Conservation (phyloP, 2,888 invertebrate species). For the Xylota sylvarum region DNA sequence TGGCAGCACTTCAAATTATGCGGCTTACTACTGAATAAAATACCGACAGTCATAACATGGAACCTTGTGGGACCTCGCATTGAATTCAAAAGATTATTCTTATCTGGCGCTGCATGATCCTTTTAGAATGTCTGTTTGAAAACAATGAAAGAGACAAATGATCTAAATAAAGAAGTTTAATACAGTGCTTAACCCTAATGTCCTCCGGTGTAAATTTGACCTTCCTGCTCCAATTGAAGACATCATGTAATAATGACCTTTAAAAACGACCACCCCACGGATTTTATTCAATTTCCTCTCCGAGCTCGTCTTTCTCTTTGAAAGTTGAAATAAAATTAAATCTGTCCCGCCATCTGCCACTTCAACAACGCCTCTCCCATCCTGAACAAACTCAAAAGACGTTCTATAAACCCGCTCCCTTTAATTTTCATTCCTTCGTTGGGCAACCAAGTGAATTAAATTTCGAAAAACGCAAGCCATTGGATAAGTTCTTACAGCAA, state of each 20-base stretch:
- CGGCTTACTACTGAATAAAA: no score
- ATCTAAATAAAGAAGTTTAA: no score
- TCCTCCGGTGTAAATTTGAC: not conserved
- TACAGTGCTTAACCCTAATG: no score
- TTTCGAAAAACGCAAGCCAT: constrained; percentile 42
- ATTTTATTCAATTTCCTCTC: constrained; percentile 24
- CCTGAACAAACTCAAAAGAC: constrained; percentile 33
- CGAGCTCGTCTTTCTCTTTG: not conserved
- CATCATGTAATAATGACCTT: not conserved
- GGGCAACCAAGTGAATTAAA: constrained; percentile 59
- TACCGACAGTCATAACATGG: no score
- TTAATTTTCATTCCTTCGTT: constrained; percentile 14
- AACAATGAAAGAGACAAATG: no score
- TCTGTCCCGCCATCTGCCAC: constrained; percentile 29
- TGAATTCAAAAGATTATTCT: no score
- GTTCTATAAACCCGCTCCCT: not conserved
- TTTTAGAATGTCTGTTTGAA: no score
- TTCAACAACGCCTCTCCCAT: not conserved
- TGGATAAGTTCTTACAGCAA: constrained; percentile 70
- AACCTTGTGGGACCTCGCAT: no score
- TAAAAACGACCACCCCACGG: not conserved
- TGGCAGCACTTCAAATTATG: no score
- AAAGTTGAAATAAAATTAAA: constrained; percentile 30
- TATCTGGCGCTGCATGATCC: no score
- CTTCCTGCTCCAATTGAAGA: not conserved